These are phyloP conservation scores for Empidonax alnorum DNA, from an alignment of 2,113 vertebrate genomes.

Conservation along the genomic window DNA sequence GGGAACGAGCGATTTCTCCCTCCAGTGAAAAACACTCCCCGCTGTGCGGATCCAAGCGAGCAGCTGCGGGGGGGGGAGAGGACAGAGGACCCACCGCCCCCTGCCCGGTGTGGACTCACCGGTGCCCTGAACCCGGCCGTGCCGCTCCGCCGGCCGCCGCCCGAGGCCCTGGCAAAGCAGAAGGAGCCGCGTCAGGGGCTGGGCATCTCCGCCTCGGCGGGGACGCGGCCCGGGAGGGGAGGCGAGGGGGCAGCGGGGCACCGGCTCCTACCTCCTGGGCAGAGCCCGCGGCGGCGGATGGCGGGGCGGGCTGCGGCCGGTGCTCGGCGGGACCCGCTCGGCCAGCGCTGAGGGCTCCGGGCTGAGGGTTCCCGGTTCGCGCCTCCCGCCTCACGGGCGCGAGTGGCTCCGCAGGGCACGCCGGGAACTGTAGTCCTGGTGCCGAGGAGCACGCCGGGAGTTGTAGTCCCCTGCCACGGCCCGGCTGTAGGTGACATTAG, in stretches of 20 bases:
- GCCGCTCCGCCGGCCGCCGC: conserved; percentile 8
- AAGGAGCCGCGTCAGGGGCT: background rate
- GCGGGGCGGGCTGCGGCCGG: background rate
- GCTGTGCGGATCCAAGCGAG: too few species aligned
- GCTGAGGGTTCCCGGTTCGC: background rate
- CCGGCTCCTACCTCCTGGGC: background rate
- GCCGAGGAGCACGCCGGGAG: background rate
- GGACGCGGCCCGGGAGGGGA: background rate
- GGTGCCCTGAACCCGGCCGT: background rate
- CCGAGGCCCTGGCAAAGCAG: conserved; percentile 21
- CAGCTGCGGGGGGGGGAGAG: background rate
- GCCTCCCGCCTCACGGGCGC: background rate
- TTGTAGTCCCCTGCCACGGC: background rate
- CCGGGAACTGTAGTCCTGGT: background rate
- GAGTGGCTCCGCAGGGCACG: background rate
- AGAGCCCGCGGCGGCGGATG: background rate
- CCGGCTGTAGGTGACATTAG: background rate
- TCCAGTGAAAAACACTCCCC: background rate
- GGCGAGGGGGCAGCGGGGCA: background rate
- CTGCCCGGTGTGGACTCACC: conserved; percentile 10
- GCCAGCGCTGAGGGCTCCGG: background rate
- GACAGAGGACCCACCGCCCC: conserved; percentile 21
- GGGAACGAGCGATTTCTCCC: background rate
- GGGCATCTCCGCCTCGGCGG: background rate
- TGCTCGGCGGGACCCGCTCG: background rate